These are phyloP conservation scores for Eretmocerus hayati DNA, from an alignment of 2,888 invertebrate genomes.

Conservation along the genomic window DNA sequence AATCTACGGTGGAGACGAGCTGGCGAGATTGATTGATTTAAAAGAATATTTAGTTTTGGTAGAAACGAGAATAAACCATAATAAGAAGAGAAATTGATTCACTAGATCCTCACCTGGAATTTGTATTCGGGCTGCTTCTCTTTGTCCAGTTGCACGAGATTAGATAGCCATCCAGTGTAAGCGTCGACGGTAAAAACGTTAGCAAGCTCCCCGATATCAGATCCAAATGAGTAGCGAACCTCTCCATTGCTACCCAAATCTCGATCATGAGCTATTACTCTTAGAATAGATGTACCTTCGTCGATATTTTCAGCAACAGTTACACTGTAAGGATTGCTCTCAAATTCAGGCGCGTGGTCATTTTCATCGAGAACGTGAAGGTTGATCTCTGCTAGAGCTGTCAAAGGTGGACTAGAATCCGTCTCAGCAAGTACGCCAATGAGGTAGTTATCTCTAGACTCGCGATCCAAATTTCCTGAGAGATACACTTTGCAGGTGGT, in stretches of 20 bases:
- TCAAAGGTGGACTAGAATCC: constrained; percentile 63
- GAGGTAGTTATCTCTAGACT: constrained; percentile 60
- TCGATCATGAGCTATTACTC: constrained; percentile 62
- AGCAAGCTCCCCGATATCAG: constrained; percentile 56
- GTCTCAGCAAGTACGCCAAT: constrained; percentile 69
- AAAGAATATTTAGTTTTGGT: not conserved
- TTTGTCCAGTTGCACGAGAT: constrained; percentile 67
- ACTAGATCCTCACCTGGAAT: constrained; percentile 53
- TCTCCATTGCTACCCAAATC: constrained; percentile 81
- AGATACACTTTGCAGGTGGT: constrained; percentile 67
- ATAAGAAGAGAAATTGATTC: not conserved
- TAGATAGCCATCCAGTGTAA: constrained; percentile 81
- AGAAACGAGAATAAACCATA: not conserved
- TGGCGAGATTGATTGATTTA: not conserved
- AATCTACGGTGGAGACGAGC: too few species aligned
- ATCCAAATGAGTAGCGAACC: constrained; percentile 71
- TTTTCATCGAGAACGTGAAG: constrained; percentile 83
- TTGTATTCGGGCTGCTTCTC: constrained; percentile 71
- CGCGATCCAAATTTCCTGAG: constrained; percentile 69
- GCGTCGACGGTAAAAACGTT: constrained; percentile 79
- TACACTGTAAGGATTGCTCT: constrained; percentile 72
- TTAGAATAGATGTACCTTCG: constrained; percentile 68
- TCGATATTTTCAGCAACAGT: constrained; percentile 77
- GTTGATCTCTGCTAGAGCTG: constrained; percentile 63
- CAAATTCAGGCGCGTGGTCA: constrained; percentile 82